A percentile compares a stretch with the other conserved stretches of the same genome.
Conservation (phyloP, 2,113 vertebrate species). For the Pipa parva region DNA sequence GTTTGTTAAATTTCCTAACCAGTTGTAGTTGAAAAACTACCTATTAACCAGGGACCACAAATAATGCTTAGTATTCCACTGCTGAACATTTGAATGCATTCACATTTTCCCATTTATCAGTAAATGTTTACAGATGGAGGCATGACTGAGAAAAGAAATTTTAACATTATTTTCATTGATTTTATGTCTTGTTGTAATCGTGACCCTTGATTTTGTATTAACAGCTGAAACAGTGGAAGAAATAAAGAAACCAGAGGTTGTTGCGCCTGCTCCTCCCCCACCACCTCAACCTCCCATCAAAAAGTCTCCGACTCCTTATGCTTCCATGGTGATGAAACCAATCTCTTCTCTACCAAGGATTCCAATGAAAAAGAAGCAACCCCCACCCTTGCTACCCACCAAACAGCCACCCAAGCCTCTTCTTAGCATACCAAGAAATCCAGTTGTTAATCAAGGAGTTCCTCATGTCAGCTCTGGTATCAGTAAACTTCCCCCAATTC, state of each 20-base stretch:
- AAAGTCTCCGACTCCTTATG: conserved; percentile 45
- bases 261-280: conserved; percentile 8
- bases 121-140: too few relatives aligned
- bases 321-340: conserved; percentile 46
- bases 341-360: conserved; percentile 46
- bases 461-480: conserved; percentile 44
- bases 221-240: conserved; percentile 63
- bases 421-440: conserved; percentile 12
- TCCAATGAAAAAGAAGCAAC: conserved; percentile 22
- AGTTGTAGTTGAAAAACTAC: too few relatives aligned
- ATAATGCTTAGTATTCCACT: too few relatives aligned
- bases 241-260: conserved; percentile 35
- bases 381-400: neutral
- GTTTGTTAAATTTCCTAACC: too few relatives aligned
- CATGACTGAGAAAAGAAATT: too few relatives aligned
- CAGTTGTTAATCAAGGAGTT: conserved; percentile 54
- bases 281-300: conserved; percentile 32
- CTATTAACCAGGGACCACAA: too few relatives aligned
- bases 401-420: neutral
- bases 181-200: neutral
- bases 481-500: conserved; percentile 53
- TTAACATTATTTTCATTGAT: too few relatives aligned
- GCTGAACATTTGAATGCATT: too few relatives aligned
- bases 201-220: conserved; percentile 45
- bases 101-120: too few relatives aligned